Evolutionary conservation across 2,113 vertebrate genomes (phyloP).

Genomic region (Penelope pileata): DNA sequence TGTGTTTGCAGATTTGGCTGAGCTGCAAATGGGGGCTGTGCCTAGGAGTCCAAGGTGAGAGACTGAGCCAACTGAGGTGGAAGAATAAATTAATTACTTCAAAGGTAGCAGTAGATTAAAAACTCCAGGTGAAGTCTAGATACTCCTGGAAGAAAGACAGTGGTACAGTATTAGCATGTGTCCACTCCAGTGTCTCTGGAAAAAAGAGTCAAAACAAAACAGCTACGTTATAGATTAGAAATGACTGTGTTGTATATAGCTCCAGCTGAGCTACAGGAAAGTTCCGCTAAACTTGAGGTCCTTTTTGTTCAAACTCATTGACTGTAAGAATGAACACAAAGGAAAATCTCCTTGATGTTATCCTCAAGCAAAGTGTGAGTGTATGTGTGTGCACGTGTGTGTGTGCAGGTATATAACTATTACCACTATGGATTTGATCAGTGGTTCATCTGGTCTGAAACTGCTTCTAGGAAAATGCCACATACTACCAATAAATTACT

Average conservation of each 20-base stretch:
- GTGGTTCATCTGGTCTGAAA: neutral
- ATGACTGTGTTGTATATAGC: neutral
- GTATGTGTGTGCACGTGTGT: neutral
- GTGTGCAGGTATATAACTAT: neutral
- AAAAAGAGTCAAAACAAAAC: neutral
- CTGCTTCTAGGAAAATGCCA: neutral
- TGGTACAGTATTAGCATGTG: neutral
- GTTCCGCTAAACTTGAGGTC: neutral
- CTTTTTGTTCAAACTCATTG: neutral
- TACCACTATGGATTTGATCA: neutral
- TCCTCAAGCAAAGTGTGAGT: neutral
- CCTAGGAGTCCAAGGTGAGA: neutral
- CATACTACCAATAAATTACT: neutral
- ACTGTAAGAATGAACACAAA: neutral
- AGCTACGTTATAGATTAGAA: neutral
- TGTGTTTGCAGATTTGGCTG: neutral
- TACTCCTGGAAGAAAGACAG: neutral
- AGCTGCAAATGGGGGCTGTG: neutral
- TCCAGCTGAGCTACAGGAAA: neutral
- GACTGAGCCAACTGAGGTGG: neutral
- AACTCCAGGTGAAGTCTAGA: neutral
- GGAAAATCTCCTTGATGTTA: neutral
- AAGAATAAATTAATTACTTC: neutral
- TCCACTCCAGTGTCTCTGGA: neutral
- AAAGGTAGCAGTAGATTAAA: neutral